Percentiles rank a stretch among this genome's conserved stretches.
phyloP scores from a whole-genome alignment of 2,113 vertebrate genomes.

The Cranoglanis bouderius region DNA sequence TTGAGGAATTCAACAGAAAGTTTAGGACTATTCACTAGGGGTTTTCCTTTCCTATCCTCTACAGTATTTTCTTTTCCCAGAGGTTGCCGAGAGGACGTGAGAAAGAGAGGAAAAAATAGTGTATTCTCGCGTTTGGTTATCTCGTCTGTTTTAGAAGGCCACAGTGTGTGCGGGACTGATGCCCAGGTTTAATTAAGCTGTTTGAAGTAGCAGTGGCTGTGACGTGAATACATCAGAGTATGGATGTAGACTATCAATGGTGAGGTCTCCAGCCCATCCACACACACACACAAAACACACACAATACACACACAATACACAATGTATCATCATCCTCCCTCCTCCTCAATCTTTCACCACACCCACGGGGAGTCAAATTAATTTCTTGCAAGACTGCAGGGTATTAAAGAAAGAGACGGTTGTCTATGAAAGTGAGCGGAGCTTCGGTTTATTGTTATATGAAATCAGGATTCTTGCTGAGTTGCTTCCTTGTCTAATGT shows the following conservation, averaged over 20 bases:
- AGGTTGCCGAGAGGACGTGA: neutral
- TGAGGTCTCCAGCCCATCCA: neutral
- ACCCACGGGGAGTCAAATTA: conserved; percentile 48
- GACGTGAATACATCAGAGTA: conserved; percentile 38
- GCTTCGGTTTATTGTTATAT: conserved; percentile 23
- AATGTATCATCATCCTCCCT: neutral
- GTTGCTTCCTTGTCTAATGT: conserved; percentile 26
- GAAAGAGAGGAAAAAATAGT: neutral
- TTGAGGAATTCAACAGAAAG: conserved; percentile 8
- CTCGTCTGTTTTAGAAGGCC: conserved; percentile 28
- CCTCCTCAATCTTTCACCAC: conserved; percentile 16
- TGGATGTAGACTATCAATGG: conserved; percentile 35
- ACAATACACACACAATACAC: conserved; percentile 1
- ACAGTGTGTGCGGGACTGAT: conserved; percentile 1
- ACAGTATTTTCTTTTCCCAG: neutral
- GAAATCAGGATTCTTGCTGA: conserved; percentile 24
- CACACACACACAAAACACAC: neutral
- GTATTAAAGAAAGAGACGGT: conserved; percentile 38
- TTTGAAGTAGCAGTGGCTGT: conserved; percentile 26
- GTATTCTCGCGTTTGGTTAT: conserved; percentile 17
- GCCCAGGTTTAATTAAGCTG: conserved; percentile 46
- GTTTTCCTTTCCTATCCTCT: neutral
- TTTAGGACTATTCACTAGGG: conserved; percentile 24
- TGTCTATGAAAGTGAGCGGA: conserved; percentile 32
- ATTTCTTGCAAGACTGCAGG: conserved; percentile 49